phyloP scores from a whole-genome alignment of 2,888 invertebrate species.

The Isotomurus palustris region DNA sequence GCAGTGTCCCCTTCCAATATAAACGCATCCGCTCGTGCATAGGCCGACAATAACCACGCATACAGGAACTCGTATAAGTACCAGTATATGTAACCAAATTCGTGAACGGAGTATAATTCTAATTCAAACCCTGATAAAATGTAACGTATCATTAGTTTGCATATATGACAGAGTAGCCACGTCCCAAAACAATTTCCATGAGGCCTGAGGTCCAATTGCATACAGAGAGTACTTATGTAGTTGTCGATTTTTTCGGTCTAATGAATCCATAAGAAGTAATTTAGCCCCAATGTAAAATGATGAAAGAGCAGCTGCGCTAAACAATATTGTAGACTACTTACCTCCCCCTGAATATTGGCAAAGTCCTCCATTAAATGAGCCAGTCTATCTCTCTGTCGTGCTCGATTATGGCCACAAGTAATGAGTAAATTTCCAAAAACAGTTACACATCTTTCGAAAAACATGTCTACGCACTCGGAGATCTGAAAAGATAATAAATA shows the following conservation, averaged over 20 bases:
- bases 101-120: constrained; percentile 91
- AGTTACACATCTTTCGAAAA: constrained; percentile 77
- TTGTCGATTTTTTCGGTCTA: constrained; percentile 88
- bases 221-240: constrained; percentile 64
- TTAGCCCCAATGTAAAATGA: background rate
- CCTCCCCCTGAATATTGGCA: constrained; percentile 86
- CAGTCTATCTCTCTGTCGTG: constrained; percentile 89
- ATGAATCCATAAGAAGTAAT: constrained; percentile 37
- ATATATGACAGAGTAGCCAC: constrained; percentile 91
- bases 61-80: constrained; percentile 91
- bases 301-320: background rate
- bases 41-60: constrained; percentile 86
- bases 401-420: constrained; percentile 90
- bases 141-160: constrained; percentile 88
- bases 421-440: constrained; percentile 82
- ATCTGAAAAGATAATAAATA: constrained; percentile 55
- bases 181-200: constrained; percentile 84
- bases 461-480: constrained; percentile 81
- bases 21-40: constrained; percentile 82
- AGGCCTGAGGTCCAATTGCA: constrained; percentile 65
- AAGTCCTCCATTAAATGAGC: constrained; percentile 86
- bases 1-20: constrained; percentile 57
- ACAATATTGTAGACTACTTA: constrained; percentile 48
- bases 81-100: constrained; percentile 69
- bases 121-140: constrained; percentile 90